Percentiles rank a stretch among this genome's conserved stretches.
Evolutionary conservation across 2,888 invertebrate species (phyloP).

Genomic region (Ormyrus pomaceus): DNA sequence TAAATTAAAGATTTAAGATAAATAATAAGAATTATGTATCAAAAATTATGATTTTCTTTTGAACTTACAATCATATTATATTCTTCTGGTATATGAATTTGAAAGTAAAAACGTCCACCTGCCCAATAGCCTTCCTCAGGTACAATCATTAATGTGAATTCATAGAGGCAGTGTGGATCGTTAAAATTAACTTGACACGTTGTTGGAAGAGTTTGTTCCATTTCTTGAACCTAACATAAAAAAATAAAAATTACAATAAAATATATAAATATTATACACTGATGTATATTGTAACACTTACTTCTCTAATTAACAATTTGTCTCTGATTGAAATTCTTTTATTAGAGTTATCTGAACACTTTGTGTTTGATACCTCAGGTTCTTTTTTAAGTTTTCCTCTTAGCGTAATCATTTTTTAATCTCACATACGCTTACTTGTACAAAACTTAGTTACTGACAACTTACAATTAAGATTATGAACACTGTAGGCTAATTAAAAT

Average conservation of each 20-base stretch:
- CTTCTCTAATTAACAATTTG: constrained; percentile 88
- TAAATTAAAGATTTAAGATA: constrained; percentile 38
- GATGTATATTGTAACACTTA: constrained; percentile 68
- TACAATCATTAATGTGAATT: constrained; percentile 86
- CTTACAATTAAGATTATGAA: neutral
- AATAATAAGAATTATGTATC: neutral
- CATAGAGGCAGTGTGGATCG: constrained; percentile 88
- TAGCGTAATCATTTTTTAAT: constrained; percentile 81
- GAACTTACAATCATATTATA: constrained; percentile 95
- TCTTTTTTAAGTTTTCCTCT: constrained; percentile 85
- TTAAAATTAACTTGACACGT: constrained; percentile 89
- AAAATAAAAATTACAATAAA: constrained; percentile 19
- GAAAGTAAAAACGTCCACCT: constrained; percentile 91
- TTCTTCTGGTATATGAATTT: constrained; percentile 91
- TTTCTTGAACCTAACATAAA: constrained; percentile 81
- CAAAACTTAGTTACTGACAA: neutral
- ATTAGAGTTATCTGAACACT: constrained; percentile 67
- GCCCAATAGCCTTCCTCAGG: constrained; percentile 94
- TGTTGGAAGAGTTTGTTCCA: constrained; percentile 89
- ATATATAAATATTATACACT: neutral
- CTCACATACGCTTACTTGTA: constrained; percentile 6
- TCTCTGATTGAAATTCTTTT: constrained; percentile 87
- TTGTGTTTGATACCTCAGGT: constrained; percentile 74
- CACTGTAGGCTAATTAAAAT: neutral
- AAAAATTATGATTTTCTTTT: neutral